phyloP scores from a whole-genome alignment of 2,888 invertebrate genomes.

The Trisateles emortualis region DNA sequence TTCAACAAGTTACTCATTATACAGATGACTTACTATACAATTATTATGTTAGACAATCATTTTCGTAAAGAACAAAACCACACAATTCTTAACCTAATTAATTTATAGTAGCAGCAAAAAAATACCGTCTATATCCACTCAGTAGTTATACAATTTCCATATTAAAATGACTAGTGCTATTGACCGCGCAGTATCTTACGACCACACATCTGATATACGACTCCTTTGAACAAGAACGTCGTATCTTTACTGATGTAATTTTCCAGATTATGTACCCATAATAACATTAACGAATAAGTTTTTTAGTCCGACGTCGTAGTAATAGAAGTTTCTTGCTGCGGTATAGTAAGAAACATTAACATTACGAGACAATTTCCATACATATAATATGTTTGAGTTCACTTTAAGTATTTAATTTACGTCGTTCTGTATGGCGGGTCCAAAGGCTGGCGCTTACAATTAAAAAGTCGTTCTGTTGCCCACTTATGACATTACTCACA shows the following conservation, averaged over 20 bases:
- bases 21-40: no score
- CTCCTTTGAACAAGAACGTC: conserved; percentile 17
- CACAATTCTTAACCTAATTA: background rate
- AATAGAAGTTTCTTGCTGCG: conserved; percentile 42
- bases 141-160: conserved; percentile 13
- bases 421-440: conserved; percentile 58
- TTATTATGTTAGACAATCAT: no score
- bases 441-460: conserved; percentile 68
- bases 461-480: conserved; percentile 70
- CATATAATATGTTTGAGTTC: conserved; percentile 49
- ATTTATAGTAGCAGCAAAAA: conserved; percentile 21
- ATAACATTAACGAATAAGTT: conserved; percentile 41
- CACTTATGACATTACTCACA: conserved; percentile 79
- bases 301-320: conserved; percentile 32
- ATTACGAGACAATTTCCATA: conserved; percentile 61
- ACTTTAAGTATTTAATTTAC: conserved; percentile 60
- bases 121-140: conserved; percentile 10
- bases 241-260: conserved; percentile 36
- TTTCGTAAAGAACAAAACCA: background rate
- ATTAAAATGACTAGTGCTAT: conserved; percentile 31
- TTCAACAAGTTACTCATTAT: no score
- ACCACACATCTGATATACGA: conserved; percentile 3
- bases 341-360: conserved; percentile 37
- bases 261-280: conserved; percentile 36
- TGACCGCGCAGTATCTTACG: conserved; percentile 25